Conservation (phyloP, 2,113 vertebrate genomes). For the Bolborhynchus lineola region DNA sequence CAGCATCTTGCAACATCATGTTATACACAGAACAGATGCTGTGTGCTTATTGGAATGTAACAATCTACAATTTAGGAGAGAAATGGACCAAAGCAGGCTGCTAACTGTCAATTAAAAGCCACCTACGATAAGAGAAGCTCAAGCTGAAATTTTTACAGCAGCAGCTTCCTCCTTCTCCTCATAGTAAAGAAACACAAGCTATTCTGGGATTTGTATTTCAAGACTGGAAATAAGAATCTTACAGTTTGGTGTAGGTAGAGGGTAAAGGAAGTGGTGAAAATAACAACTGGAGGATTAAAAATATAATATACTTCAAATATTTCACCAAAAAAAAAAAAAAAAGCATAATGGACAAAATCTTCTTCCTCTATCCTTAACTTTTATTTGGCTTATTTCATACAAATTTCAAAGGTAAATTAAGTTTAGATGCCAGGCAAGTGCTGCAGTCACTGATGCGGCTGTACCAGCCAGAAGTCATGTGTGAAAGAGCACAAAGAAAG, state of each 20-base stretch:
- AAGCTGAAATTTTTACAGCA: background rate
- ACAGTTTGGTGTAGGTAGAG: background rate
- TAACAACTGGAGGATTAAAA: background rate
- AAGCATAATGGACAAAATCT: background rate
- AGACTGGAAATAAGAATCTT: background rate
- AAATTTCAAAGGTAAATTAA: background rate
- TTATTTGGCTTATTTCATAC: background rate
- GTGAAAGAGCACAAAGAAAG: background rate
- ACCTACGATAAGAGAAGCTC: background rate
- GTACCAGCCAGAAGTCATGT: background rate
- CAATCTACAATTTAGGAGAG: background rate
- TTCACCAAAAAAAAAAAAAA: background rate
- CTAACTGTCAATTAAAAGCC: background rate
- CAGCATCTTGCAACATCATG: background rate
- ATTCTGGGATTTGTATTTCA: background rate
- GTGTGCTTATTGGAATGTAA: slow-evolving; percentile 7
- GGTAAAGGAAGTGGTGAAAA: background rate
- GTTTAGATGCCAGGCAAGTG: background rate
- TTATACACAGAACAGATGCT: slow-evolving; percentile 17
- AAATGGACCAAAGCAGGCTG: background rate
- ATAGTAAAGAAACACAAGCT: background rate
- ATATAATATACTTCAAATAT: background rate
- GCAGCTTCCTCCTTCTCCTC: background rate
- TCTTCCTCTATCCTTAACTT: background rate
- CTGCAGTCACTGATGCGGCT: background rate